Evolutionary conservation across 2,797 vertebrate genomes (phyloP).

Genomic region (Dipus sagitta): DNA sequence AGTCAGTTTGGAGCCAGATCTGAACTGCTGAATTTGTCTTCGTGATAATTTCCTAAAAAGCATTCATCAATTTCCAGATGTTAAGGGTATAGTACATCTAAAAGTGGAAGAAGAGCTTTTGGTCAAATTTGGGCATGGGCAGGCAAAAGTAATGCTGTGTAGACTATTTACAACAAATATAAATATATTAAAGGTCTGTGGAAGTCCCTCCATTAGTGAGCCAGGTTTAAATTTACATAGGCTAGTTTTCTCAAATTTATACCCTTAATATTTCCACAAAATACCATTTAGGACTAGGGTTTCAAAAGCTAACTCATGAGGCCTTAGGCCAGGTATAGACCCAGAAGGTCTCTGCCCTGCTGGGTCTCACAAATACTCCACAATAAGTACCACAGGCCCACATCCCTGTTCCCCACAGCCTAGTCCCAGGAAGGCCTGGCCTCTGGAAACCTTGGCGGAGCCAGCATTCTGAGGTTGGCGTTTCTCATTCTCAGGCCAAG

Average conservation of each 20-base stretch:
- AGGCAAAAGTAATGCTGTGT: neutral
- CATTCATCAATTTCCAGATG: neutral
- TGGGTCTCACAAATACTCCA: neutral
- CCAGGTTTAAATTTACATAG: neutral
- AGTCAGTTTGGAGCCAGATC: neutral
- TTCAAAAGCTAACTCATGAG: neutral
- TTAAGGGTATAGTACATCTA: neutral
- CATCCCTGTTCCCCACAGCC: neutral
- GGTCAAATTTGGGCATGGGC: neutral
- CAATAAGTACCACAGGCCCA: neutral
- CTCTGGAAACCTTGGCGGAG: neutral
- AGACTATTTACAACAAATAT: conserved; percentile 40
- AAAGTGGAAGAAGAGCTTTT: neutral
- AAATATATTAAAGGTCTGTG: neutral
- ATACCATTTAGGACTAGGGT: neutral
- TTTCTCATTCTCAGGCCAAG: neutral
- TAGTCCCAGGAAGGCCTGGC: neutral
- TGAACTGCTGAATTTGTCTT: conserved; percentile 16
- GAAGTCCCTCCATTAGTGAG: conserved; percentile 6
- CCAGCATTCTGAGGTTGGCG: neutral
- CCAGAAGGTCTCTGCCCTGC: neutral
- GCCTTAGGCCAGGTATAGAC: neutral
- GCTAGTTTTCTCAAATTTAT: neutral
- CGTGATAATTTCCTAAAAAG: neutral
- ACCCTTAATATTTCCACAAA: neutral